phyloP scores from a whole-genome alignment of 2,797 vertebrate genomes.

The Lagocephalus sceleratus region DNA sequence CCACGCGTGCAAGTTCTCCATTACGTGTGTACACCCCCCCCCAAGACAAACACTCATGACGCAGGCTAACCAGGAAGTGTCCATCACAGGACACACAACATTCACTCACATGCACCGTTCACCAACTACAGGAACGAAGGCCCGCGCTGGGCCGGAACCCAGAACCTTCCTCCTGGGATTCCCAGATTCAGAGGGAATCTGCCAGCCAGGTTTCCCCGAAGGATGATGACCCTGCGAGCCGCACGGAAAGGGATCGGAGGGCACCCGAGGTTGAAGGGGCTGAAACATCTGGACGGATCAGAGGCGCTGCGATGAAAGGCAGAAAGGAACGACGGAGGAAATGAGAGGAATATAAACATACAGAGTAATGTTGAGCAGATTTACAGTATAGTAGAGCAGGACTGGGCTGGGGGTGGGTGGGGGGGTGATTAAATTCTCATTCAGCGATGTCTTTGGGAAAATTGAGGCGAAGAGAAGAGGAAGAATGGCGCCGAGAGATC shows the following conservation, averaged over 20 bases:
- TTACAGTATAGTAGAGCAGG: background rate
- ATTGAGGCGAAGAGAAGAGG: background rate
- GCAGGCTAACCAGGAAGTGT: slow-evolving; percentile 17
- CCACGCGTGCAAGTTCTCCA: slow-evolving; percentile 53
- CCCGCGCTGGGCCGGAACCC: too few relatives aligned
- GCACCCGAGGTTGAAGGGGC: slow-evolving; percentile 37
- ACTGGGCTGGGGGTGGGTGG: too few relatives aligned
- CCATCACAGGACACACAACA: slow-evolving; percentile 15
- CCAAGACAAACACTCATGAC: slow-evolving; percentile 32
- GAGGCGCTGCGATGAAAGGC: slow-evolving; percentile 20
- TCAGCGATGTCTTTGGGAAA: slow-evolving; percentile 4
- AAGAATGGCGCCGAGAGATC: background rate
- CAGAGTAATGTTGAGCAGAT: background rate
- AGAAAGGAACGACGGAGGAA: slow-evolving; percentile 23
- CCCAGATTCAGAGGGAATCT: slow-evolving; percentile 20
- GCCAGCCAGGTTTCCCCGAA: slow-evolving; percentile 34
- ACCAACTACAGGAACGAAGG: too few relatives aligned
- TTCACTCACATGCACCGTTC: too few relatives aligned
- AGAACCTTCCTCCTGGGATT: too few relatives aligned
- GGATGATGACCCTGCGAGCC: slow-evolving; percentile 26
- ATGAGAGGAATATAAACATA: slow-evolving; percentile 3
- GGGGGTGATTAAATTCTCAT: slow-evolving; percentile 1
- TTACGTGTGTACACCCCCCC: slow-evolving; percentile 28
- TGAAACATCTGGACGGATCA: slow-evolving; percentile 54
- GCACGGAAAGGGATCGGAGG: slow-evolving; percentile 13